These are phyloP conservation scores for Bruchidius siliquastri DNA, from an alignment of 2,888 invertebrate species.

Conservation along the genomic window DNA sequence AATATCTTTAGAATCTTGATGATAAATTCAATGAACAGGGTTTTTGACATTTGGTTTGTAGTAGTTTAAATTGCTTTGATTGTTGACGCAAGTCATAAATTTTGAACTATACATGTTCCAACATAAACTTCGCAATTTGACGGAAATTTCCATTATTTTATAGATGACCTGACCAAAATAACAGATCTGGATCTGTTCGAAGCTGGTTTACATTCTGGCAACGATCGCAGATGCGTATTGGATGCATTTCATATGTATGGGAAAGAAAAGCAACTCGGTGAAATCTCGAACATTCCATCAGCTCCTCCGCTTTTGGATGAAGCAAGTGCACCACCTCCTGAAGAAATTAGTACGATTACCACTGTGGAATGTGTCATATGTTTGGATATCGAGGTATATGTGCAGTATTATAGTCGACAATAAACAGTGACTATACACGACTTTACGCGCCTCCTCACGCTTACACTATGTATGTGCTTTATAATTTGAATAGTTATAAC, in stretches of 20 bases:
- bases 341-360: slow-evolving; percentile 40
- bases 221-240: slow-evolving; percentile 59
- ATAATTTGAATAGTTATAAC: no score
- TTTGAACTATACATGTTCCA: background rate
- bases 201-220: slow-evolving; percentile 54
- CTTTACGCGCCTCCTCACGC: no score
- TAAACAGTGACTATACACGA: no score
- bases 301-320: slow-evolving; percentile 28
- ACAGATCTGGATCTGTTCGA: slow-evolving; percentile 54
- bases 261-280: slow-evolving; percentile 26
- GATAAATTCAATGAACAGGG: no score
- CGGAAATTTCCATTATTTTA: slow-evolving; percentile 8
- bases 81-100: no score
- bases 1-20: no score
- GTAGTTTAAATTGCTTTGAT: no score
- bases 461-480: no score
- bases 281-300: slow-evolving; percentile 11
- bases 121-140: background rate
- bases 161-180: slow-evolving; percentile 49
- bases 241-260: slow-evolving; percentile 60
- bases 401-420: no score
- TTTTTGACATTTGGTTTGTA: no score
- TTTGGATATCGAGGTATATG: slow-evolving; percentile 65
- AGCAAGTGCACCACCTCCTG: slow-evolving; percentile 38
- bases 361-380: slow-evolving; percentile 77